Conservation (phyloP, 2,113 vertebrate genomes). For the Tauraco erythrolophus region DNA sequence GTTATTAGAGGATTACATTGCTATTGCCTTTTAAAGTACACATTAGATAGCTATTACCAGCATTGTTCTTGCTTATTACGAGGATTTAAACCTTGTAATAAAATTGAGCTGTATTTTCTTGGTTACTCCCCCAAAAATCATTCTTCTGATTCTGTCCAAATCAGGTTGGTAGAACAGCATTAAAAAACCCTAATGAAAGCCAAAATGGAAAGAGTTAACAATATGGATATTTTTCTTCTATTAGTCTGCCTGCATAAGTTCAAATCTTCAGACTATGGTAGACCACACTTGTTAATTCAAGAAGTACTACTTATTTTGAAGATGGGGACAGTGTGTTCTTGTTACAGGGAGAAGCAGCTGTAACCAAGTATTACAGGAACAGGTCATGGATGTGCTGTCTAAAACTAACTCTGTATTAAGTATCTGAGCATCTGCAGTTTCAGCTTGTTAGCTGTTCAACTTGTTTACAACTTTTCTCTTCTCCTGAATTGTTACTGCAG, state of each 20-base stretch:
- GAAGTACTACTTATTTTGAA: neutral
- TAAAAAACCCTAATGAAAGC: neutral
- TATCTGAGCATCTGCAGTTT: neutral
- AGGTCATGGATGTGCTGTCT: neutral
- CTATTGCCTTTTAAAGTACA: neutral
- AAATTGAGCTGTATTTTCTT: neutral
- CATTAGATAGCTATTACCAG: neutral
- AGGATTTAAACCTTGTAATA: neutral
- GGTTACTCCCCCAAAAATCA: neutral
- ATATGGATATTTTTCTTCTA: neutral
- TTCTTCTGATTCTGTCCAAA: neutral
- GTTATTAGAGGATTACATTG: neutral
- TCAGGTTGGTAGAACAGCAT: neutral
- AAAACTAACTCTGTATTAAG: neutral
- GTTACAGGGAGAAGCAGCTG: slow-evolving; percentile 1
- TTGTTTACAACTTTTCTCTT: neutral
- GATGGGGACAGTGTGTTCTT: slow-evolving; percentile 50
- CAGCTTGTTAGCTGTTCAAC: neutral
- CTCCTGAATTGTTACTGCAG: neutral
- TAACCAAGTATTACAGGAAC: neutral
- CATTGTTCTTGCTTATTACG: neutral
- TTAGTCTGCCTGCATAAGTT: neutral
- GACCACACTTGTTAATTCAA: neutral
- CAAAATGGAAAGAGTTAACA: neutral
- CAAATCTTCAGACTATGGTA: neutral